Percentiles rank a stretch among this genome's conserved stretches.
These are phyloP conservation scores for Marisa cornuarietis DNA, from an alignment of 1,140 invertebrate species.

Conservation along the genomic window DNA sequence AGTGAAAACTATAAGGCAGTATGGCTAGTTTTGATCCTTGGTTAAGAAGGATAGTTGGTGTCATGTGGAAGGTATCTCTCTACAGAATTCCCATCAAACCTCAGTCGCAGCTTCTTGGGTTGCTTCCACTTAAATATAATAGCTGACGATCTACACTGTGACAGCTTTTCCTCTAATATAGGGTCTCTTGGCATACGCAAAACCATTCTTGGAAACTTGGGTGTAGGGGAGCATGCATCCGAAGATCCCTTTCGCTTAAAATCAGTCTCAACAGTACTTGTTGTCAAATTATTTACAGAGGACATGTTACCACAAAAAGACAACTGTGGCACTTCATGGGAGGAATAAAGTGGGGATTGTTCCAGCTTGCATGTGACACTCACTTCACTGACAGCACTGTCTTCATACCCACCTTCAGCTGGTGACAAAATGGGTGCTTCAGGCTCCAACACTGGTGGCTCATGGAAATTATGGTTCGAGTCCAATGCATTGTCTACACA, in stretches of 20 bases:
- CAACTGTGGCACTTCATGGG: constrained; percentile 15
- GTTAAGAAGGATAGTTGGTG: constrained; percentile 8
- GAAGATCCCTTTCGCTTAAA: not conserved
- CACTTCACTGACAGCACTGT: not conserved
- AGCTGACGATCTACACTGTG: not conserved
- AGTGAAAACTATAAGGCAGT: too few species aligned
- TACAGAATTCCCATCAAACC: constrained; percentile 6
- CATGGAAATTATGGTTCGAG: constrained; percentile 25
- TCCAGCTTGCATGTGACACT: not conserved
- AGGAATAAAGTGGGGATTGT: not conserved
- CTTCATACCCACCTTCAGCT: not conserved
- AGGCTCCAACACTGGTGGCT: constrained; percentile 33
- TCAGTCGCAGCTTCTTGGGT: not conserved
- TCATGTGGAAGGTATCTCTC: not conserved
- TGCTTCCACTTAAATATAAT: constrained; percentile 5
- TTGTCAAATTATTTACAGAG: not conserved
- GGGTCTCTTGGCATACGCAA: not conserved
- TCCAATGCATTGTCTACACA: constrained; percentile 20
- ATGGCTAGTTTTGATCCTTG: not conserved
- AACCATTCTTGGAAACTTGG: not conserved
- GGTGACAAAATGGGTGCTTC: constrained; percentile 29
- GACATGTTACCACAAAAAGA: constrained; percentile 9
- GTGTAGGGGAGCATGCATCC: not conserved
- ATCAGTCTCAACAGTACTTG: not conserved
- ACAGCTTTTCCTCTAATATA: not conserved